These are phyloP conservation scores for Girardinus metallicus DNA, from an alignment of 2,797 vertebrate genomes.

Conservation along the genomic window DNA sequence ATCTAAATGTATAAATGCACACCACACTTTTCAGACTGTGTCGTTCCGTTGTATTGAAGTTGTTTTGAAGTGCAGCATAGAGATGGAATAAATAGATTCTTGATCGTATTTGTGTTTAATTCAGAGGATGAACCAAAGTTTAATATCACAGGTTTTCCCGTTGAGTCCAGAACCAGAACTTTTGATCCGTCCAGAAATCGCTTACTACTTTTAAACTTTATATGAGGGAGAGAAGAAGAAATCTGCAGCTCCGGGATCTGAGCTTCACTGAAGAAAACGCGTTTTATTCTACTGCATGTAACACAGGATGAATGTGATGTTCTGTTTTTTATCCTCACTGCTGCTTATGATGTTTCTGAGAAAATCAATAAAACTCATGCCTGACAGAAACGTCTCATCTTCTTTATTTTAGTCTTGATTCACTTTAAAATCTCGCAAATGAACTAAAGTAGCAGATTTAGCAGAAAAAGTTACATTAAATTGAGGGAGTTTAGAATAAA, in stretches of 20 bases:
- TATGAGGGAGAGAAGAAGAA: not conserved
- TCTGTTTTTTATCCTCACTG: not conserved
- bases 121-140: not conserved
- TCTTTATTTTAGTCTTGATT: not conserved
- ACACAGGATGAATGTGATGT: not conserved
- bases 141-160: not conserved
- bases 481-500: not conserved
- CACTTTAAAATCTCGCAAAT: not conserved
- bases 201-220: not conserved
- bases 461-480: not conserved
- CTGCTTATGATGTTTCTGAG: not conserved
- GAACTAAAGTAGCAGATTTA: not conserved
- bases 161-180: not conserved
- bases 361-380: not conserved
- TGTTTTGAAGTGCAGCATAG: not conserved
- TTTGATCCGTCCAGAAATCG: not conserved
- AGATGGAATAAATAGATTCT: not conserved
- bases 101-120: not conserved
- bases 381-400: not conserved
- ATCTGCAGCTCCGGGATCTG: not conserved
- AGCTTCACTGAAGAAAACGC: not conserved
- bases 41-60: not conserved
- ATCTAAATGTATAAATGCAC: not conserved
- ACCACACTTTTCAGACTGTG: not conserved
- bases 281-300: not conserved